These are phyloP conservation scores for Brachionus paranguensis DNA, from an alignment of 1,140 invertebrate genomes.

Conservation along the genomic window DNA sequence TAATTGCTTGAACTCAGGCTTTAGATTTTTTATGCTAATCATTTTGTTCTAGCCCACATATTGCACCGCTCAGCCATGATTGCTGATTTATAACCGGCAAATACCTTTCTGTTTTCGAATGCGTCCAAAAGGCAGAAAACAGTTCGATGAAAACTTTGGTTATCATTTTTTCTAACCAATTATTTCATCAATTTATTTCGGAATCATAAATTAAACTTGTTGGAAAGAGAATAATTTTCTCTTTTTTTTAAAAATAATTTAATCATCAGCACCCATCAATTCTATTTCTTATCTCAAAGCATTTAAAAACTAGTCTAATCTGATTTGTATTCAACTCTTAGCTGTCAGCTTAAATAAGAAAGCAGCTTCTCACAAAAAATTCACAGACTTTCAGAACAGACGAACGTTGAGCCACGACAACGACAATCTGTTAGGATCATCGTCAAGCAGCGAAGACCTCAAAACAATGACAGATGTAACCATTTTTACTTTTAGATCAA, in stretches of 20 bases:
- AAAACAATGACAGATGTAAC: slow-evolving; percentile 37
- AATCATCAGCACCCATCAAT: neutral
- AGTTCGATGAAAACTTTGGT: neutral
- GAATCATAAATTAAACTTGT: slow-evolving; percentile 20
- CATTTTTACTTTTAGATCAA: too few species aligned
- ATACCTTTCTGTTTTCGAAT: neutral
- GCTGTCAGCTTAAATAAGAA: neutral
- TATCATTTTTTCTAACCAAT: slow-evolving; percentile 19
- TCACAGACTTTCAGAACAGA: slow-evolving; percentile 12
- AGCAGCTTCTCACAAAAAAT: slow-evolving; percentile 24
- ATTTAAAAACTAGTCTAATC: neutral
- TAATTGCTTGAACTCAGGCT: neutral
- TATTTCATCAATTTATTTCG: neutral
- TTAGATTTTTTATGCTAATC: neutral
- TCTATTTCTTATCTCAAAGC: neutral
- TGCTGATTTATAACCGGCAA: neutral
- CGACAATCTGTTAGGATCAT: neutral
- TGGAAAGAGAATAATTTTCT: neutral
- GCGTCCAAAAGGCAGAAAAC: neutral
- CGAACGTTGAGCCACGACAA: neutral
- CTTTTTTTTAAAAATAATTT: neutral
- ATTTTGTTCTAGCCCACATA: neutral
- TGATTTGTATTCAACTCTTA: neutral
- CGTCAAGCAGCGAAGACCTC: slow-evolving; percentile 38
- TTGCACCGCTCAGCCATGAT: neutral